Percentiles rank a stretch among this genome's conserved stretches.
Conservation (phyloP, 1,140 invertebrate species). For the Cheumatopsyche charites region DNA sequence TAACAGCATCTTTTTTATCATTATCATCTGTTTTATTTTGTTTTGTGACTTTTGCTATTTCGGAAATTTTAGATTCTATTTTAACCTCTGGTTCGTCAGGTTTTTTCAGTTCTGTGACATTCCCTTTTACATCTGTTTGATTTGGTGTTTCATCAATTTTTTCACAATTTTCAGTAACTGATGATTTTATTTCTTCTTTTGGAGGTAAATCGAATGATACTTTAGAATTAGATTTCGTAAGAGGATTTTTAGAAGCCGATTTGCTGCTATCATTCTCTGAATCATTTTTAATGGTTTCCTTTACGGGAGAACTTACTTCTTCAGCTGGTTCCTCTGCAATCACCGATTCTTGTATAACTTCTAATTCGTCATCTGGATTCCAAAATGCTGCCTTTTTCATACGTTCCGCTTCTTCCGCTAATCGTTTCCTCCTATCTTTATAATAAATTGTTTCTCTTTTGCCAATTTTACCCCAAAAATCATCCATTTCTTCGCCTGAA, state of each 20-base stretch:
- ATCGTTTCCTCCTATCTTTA: constrained; percentile 57
- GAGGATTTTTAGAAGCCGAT: not conserved
- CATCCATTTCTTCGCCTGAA: constrained; percentile 52
- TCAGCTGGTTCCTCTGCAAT: not conserved
- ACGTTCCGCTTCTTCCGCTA: constrained; percentile 55
- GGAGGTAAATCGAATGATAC: constrained; percentile 25
- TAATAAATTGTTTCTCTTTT: constrained; percentile 63
- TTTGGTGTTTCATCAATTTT: constrained; percentile 42
- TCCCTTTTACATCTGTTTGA: not conserved
- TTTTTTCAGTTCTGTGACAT: not conserved
- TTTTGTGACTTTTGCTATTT: not conserved
- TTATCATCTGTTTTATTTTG: not conserved
- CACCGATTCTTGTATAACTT: constrained; percentile 19
- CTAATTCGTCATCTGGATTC: constrained; percentile 54
- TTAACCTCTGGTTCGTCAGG: not conserved
- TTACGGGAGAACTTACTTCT: not conserved
- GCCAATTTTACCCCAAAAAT: constrained; percentile 64
- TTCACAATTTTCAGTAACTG: constrained; percentile 32
- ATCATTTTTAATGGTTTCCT: not conserved
- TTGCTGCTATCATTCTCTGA: not conserved
- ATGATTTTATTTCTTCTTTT: constrained; percentile 10
- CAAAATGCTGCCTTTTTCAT: constrained; percentile 53
- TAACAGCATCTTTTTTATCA: not conserved
- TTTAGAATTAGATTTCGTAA: constrained; percentile 13
- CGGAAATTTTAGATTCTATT: not conserved